A percentile compares a stretch with the other conserved stretches of the same genome.
Evolutionary conservation across 2,113 vertebrate species (phyloP).

Genomic region (Ochotona curzoniae): DNA sequence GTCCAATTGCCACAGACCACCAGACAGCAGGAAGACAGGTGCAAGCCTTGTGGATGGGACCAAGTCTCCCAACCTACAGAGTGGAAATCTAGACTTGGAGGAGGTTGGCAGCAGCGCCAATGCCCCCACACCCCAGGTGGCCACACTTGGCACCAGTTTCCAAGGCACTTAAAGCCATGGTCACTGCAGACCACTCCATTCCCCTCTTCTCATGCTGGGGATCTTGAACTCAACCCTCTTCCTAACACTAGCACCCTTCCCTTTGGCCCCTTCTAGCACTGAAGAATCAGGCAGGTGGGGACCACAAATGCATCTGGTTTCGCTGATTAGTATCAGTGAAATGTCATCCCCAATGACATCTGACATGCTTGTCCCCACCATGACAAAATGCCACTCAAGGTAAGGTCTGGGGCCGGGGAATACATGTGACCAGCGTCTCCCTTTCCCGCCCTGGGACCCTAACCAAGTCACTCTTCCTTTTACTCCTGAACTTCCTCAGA

Average conservation of each 20-base stretch:
- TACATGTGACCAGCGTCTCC: accelerated
- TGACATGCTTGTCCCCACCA: neutral
- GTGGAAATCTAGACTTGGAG: accelerated
- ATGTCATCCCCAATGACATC: neutral
- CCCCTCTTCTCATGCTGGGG: neutral
- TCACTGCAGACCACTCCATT: too few relatives aligned
- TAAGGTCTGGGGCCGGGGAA: neutral
- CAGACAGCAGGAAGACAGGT: neutral
- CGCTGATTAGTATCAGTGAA: neutral
- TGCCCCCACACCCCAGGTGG: accelerated
- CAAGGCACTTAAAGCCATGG: neutral
- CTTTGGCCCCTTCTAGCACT: neutral
- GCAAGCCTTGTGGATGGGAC: neutral
- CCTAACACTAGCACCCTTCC: neutral
- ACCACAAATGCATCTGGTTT: too few relatives aligned
- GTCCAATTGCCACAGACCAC: neutral
- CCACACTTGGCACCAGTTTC: neutral
- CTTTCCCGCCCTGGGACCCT: neutral
- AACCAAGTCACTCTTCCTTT: neutral
- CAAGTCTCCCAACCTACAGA: neutral
- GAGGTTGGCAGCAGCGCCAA: neutral
- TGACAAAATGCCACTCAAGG: neutral
- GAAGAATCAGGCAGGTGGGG: neutral
- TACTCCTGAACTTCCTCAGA: neutral
- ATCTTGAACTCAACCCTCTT: neutral